Percentiles rank a stretch among this genome's conserved stretches.
phyloP scores from a whole-genome alignment of 2,888 invertebrate genomes.

The Lasioglossum villosulum region DNA sequence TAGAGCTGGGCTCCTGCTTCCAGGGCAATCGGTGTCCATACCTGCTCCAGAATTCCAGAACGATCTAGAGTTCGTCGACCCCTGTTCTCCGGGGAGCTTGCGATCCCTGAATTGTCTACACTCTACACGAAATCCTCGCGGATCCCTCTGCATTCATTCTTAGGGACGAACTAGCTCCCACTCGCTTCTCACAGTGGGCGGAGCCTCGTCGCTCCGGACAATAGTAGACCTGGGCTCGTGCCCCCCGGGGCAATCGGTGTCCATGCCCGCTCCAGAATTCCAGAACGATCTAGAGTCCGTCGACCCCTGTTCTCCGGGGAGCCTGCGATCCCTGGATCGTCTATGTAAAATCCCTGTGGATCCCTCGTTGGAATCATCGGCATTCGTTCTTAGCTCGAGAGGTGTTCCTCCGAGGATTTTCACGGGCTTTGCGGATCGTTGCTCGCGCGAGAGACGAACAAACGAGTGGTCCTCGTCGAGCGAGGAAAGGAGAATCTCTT shows the following conservation, averaged over 20 bases:
- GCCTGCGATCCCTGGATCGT: not conserved
- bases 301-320: not conserved
- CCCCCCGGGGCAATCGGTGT: not conserved
- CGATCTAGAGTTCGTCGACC: too few relatives aligned
- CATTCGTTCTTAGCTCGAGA: not conserved
- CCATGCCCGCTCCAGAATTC: not conserved
- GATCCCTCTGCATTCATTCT: too few relatives aligned
- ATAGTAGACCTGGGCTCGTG: accelerated
- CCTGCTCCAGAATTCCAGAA: too few relatives aligned
- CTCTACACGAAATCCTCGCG: too few relatives aligned
- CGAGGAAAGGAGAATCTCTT: not conserved
- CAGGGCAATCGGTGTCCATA: too few relatives aligned
- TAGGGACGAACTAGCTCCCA: not conserved
- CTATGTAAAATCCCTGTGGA: not conserved
- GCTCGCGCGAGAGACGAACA: constrained; percentile 53
- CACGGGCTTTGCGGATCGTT: constrained; percentile 42
- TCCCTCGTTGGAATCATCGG: not conserved
- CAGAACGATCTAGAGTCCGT: not conserved
- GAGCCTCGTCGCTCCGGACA: not conserved
- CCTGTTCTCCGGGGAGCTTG: too few relatives aligned
- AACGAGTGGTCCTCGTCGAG: constrained; percentile 11
- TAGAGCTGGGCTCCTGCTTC: too few relatives aligned
- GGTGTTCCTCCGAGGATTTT: constrained; percentile 39
- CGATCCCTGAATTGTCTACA: too few relatives aligned
- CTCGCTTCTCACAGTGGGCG: not conserved